Conservation (phyloP, 2,797 vertebrate species). For the Megalops cyprinoides region DNA sequence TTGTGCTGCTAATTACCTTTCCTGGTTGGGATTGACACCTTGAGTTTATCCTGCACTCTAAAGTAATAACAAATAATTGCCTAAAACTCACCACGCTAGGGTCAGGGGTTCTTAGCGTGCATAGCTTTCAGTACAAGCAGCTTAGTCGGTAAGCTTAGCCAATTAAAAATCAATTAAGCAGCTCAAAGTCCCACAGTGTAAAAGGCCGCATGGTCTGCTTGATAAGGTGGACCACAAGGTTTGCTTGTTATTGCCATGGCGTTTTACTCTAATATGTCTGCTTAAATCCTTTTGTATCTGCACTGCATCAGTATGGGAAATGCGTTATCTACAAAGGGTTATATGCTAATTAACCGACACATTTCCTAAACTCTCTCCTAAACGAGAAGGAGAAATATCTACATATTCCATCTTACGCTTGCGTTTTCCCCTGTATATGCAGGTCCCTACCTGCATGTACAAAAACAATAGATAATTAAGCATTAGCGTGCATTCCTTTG, state of each 20-base stretch:
- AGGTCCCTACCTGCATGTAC: background rate
- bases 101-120: background rate
- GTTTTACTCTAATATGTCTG: background rate
- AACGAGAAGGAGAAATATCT: background rate
- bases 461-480: background rate
- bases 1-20: background rate
- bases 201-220: constrained; percentile 42
- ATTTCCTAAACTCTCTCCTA: background rate
- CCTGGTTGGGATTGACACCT: background rate
- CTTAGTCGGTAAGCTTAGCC: constrained; percentile 40
- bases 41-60: background rate
- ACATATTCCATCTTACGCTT: background rate
- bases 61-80: constrained; percentile 1
- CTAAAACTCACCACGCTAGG: background rate
- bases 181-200: constrained; percentile 56
- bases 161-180: constrained; percentile 71
- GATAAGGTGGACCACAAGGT: constrained; percentile 55
- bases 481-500: background rate
- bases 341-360: constrained; percentile 15
- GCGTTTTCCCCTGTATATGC: background rate
- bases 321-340: background rate
- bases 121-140: background rate
- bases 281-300: constrained; percentile 1
- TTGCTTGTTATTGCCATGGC: constrained; percentile 16
- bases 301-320: background rate